These are phyloP conservation scores for Notarius lentiginosus DNA, from an alignment of 2,113 vertebrate genomes.

Conservation along the genomic window DNA sequence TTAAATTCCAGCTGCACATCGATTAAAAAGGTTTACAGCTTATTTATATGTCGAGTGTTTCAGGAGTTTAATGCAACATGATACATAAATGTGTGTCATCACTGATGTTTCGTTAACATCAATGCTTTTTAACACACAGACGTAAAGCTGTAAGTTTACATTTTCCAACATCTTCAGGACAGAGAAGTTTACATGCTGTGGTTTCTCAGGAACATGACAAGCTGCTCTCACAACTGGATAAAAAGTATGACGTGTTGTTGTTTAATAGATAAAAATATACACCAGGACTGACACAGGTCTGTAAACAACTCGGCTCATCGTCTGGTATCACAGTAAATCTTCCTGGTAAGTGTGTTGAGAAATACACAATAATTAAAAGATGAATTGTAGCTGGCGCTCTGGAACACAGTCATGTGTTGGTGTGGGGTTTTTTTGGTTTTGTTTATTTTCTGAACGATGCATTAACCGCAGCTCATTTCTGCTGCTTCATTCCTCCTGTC, in stretches of 20 bases:
- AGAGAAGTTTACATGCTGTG: neutral
- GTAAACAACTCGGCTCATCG: conserved; percentile 46
- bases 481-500: conserved; percentile 10
- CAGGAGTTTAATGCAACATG: neutral
- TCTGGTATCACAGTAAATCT: conserved; percentile 21
- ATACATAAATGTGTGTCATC: neutral
- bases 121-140: neutral
- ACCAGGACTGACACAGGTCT: conserved; percentile 8
- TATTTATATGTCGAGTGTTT: neutral
- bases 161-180: neutral
- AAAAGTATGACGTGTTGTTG: neutral
- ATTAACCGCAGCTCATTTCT: conserved; percentile 32
- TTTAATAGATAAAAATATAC: neutral
- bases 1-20: neutral
- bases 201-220: neutral
- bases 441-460: conserved; percentile 9
- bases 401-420: neutral
- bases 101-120: neutral
- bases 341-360: conserved; percentile 37
- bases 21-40: neutral
- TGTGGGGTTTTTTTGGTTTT: conserved; percentile 4
- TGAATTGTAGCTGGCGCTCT: conserved; percentile 31
- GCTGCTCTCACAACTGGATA: neutral
- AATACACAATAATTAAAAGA: conserved; percentile 40
- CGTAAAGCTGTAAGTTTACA: neutral